Conservation (phyloP, 2,797 vertebrate genomes). For the Iguana delicatissima region DNA sequence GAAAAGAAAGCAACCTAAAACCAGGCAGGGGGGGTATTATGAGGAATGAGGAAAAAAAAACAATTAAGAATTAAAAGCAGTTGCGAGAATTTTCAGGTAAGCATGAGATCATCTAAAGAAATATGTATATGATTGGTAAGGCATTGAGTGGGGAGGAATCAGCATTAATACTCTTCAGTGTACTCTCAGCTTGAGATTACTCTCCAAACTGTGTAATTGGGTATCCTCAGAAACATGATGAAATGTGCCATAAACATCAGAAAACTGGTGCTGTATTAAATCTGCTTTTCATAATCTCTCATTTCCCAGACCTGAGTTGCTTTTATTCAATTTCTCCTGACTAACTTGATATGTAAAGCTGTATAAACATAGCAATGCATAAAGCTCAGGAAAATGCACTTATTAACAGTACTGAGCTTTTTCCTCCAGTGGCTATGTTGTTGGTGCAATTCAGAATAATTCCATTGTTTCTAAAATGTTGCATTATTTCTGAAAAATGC, state of each 20-base stretch:
- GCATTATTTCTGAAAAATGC: conserved; percentile 61
- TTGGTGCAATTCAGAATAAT: conserved; percentile 45
- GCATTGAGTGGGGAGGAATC: conserved; percentile 39
- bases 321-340: conserved; percentile 78
- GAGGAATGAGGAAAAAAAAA: conserved; percentile 68
- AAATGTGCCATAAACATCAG: conserved; percentile 78
- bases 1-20: conserved; percentile 62
- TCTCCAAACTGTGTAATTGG: conserved; percentile 76
- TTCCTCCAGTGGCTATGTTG: conserved; percentile 57
- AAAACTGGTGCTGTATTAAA: conserved; percentile 73
- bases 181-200: conserved; percentile 73
- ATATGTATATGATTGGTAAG: conserved; percentile 53
- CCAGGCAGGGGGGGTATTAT: conserved; percentile 35
- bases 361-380: conserved; percentile 75
- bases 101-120: conserved; percentile 72
- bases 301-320: conserved; percentile 83
- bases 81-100: conserved; percentile 73
- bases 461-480: neutral
- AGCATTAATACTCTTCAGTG: conserved; percentile 67
- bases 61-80: conserved; percentile 68
- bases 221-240: conserved; percentile 72
- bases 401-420: conserved; percentile 57
- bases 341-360: conserved; percentile 78
- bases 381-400: conserved; percentile 60
- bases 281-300: conserved; percentile 79